Evolutionary conservation across 2,113 vertebrate genomes (phyloP), one percentile per base, ranked within the genome.

Genomic region (Odocoileus virginianus): DNA sequence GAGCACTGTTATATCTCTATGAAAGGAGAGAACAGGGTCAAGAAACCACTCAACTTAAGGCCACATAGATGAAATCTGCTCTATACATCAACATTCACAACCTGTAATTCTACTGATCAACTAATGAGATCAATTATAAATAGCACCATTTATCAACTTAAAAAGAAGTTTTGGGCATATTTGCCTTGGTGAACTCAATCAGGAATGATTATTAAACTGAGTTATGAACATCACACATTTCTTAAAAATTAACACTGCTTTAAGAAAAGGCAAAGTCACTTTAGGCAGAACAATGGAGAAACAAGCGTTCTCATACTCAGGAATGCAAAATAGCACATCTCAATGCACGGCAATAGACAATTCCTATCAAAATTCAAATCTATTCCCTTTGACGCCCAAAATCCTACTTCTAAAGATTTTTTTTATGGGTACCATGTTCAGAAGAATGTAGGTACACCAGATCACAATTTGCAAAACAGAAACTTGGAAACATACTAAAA

Each of bases 141-240:
- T 45, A 92, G 87, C 57, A 88, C 90, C 28, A 97, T 54, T 55
- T 89, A 85, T 27, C 16, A 97, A 85, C 25, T 2, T 79, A 47
- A 27, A 74, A 8, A 52, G 13, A 61, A 43, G 17, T 79, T 54
- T 87, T 2, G 79, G 97, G 84, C 74, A 61, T 5, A 5, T 96
- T 86, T 67, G 15, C 89, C 64, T 0, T 33, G 87, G 58, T 93
- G 60, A 98, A 96, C 95, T 40, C 1, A 2, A 97, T 78, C 52
- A 82, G 36, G 92, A 89, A 82, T 6, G 47, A 97, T 95, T 76
- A 96, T 92, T 94, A 97, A 96, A 57, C 0, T 92, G 33, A 50
- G 30, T 88, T 93, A 97, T n/a, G 55, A 92, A 97, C 81, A 92
- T 4, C 23, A 82, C 23, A 74, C n/a, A 30, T 54, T 92, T 87